Evolutionary conservation across 2,113 vertebrate species (phyloP), one percentile per base, ranked within the genome.

Genomic region (Dipodomys spectabilis): DNA sequence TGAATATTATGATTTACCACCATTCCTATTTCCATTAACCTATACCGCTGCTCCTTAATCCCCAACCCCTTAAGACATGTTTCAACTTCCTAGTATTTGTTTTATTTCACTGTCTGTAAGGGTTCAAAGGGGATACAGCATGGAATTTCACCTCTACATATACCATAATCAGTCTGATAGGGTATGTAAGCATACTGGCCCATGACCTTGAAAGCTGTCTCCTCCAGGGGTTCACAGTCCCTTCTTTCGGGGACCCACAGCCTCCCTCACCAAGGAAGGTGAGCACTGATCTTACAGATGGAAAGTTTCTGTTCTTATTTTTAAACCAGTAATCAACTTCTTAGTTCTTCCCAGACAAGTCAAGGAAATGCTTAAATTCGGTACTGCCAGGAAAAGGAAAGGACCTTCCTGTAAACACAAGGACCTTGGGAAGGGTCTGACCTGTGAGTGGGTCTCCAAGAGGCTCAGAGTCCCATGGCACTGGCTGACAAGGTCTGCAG

Each of bases 361-460:
- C 27, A 85, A 64, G 23, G 10, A 86, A 92, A 90, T 30, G 53
- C 82, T 84, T 68, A 92, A 87, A 60, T 53, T 88, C 86, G 74
- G 20, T 16, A 20, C 49, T 81, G 27, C 30, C 72, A 22, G 75
- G 87, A 77, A 57, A 91, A 91, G n/a, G 32, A 44, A 77, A 90
- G 35, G 13, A 62, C 27, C 86, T 88, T 35, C 45, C 82, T 91
- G 74, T 90, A 67, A 77, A 93, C 81, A 88, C 45, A 30, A 10
- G 1, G 32, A 5, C 15, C 30, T 82, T n/a, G 23, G 32, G 15
- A 69, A 39, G n/a, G 81, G 35, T 67, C 74, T 81, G 20, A 73
- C n/a, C 4, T 0, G 6, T 7, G 11, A 69, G 27, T 4, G 45
- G 71, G n/a, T 45, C 6, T 12, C 44, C 67, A 19, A 39, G 28